Base-by-base conservation (phyloP, 37 sponge, comb jelly and placozoan genomes). In the Amphimedon queenslandica region DNA sequence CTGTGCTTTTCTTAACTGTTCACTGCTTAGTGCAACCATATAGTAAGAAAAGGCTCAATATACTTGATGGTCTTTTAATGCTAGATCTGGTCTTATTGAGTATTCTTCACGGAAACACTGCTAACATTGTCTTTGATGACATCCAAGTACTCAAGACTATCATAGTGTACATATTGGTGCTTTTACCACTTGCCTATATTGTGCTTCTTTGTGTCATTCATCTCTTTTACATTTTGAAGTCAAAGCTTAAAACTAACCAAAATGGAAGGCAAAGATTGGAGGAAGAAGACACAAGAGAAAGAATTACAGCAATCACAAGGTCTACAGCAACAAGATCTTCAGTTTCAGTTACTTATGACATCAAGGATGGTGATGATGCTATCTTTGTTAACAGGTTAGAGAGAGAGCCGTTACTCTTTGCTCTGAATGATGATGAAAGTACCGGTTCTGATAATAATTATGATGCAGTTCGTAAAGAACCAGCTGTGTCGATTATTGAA, bases 11-110 rank as follows among this genome's bases (percentile, higher is more conserved):
- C 0, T 23, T 58, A 11, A 58, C 58, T 20, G 35, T 74, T 13
- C 75, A 74, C 40, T 57, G 57, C 8, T 37, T 21, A 27, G 60
- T 60, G 10, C 75, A 60, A 61, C 75, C 75, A 8, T 74, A 74
- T 63, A 74, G 40, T 36, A 60, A 11, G 27, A 20, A 37, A 18
- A 61, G 63, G 61, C 75, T 74, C 37, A 74, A 74, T 40, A 37
- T 74, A 35, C n/a, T 60, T 16, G 75, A 74, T 20, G 34, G 57
- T 1, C 61, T 74, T 40, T 28, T 74, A 11, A 53, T 74, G 1
- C 32, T 60, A 24, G 75, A 74, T 58, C 32, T 74, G 37, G 39
- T 58, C n/a, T 63, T 74, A 36, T 27, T 74, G 27, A 11, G 40
- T 37, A 58, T 74, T 36, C 75, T 74, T 28, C 40, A 74, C 63